Percentiles rank a stretch among this genome's conserved stretches.
Conservation (phyloP, 2,888 invertebrate species). For the Phaedon cochleariae region DNA sequence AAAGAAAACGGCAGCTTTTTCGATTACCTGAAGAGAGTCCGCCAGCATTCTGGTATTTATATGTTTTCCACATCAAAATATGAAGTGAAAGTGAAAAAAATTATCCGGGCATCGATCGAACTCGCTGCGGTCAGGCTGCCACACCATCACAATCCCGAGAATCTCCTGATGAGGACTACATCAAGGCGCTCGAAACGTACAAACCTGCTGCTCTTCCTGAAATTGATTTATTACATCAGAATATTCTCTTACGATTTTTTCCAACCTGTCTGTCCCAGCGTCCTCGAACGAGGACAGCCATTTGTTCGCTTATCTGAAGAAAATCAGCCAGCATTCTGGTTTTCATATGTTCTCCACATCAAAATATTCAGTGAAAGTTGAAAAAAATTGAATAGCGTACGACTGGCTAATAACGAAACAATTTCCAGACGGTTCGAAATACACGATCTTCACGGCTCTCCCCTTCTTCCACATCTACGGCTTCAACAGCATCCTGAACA, state of each 20-base stretch:
- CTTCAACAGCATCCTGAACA: conserved; percentile 73
- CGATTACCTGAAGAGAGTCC: too few relatives aligned
- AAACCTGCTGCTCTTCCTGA: conserved; percentile 76
- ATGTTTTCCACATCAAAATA: too few relatives aligned
- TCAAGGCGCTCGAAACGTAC: conserved; percentile 70
- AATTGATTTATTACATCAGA: too few relatives aligned
- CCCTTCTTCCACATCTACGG: conserved; percentile 86
- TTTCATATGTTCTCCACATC: too few relatives aligned
- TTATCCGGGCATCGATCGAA: too few relatives aligned
- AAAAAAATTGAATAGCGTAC: too few relatives aligned
- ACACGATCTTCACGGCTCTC: conserved; percentile 70
- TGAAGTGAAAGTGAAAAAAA: not conserved
- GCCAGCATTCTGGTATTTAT: not conserved
- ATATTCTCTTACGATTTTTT: too few relatives aligned
- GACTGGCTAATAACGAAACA: conserved; percentile 9
- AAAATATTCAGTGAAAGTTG: not conserved
- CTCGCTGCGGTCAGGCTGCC: conserved; percentile 68
- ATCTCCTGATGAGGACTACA: conserved; percentile 79
- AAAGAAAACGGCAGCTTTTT: too few relatives aligned
- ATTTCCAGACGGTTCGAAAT: conserved; percentile 63
- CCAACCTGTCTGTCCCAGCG: too few relatives aligned
- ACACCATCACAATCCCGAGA: conserved; percentile 74
- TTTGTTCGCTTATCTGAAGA: too few relatives aligned
- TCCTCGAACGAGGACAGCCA: too few relatives aligned
- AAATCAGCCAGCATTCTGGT: not conserved